A percentile compares a stretch with the other conserved stretches of the same genome.
These are phyloP conservation scores for Allygus modestus DNA, from an alignment of 2,888 invertebrate genomes.

Conservation along the genomic window DNA sequence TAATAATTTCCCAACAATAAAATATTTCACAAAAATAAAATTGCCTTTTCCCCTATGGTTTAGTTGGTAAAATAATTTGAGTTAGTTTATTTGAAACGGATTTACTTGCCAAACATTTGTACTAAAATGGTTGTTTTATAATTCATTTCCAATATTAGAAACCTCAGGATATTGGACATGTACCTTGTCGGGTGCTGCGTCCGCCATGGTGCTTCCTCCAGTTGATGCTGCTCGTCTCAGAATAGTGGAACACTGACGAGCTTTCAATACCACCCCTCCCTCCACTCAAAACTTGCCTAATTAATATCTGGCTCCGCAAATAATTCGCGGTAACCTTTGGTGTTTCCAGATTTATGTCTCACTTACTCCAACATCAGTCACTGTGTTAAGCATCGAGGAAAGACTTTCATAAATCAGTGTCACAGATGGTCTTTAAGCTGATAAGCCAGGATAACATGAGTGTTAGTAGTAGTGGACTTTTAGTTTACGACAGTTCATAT, in stretches of 20 bases:
- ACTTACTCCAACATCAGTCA: constrained; percentile 46
- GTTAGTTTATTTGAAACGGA: too few species aligned
- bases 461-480: too few species aligned
- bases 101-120: too few species aligned
- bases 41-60: too few species aligned
- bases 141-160: too few species aligned
- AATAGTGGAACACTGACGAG: constrained; percentile 35
- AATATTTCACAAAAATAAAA: too few species aligned
- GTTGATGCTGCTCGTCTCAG: neutral
- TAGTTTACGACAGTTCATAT: too few species aligned
- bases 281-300: constrained; percentile 27
- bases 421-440: neutral
- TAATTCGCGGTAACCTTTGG: constrained; percentile 29
- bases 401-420: neutral
- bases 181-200: constrained; percentile 28
- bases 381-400: constrained; percentile 22
- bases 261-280: constrained; percentile 40
- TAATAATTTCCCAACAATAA: too few species aligned
- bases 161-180: too few species aligned
- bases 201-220: constrained; percentile 47
- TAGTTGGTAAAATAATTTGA: too few species aligned
- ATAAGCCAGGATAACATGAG: neutral
- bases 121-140: too few species aligned
- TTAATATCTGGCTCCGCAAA: constrained; percentile 49
- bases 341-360: constrained; percentile 26